Base-by-base conservation (phyloP, 1,140 invertebrate genomes). In the Apis laboriosa region DNA sequence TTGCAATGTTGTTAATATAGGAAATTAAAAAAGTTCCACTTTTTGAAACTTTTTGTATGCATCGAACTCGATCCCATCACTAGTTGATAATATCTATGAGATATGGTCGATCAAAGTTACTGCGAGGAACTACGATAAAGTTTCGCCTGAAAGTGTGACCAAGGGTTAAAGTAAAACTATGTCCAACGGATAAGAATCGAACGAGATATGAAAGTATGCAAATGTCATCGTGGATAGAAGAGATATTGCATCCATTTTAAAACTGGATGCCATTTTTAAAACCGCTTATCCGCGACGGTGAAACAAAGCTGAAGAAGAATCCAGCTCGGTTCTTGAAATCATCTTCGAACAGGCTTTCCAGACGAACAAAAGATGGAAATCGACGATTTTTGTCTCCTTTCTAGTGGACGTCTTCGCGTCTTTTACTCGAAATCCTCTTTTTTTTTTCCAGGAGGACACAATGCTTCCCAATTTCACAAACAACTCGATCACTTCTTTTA, bases 301-400 rank as follows among this genome's bases (percentile, higher is more conserved):
- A 55, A 21, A 51, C 24, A 63, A 24, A 67, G 72, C 53, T 12
- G 34, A 73, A 43, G 49, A 43, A 28, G 24, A 12, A 7, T 43
- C 34, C 17, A 2, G 19, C 19, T 34, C 61, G 66, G 17, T 70
- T 21, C 61, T 75, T 2, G 21, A 53, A 53, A 75, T 66, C 61
- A 63, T 80, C 70, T 73, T 56, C 13, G 51, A 17, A n/a, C 13
- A 51, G 34, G 21, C 34, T 56, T 15, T 28, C 15, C 34, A 0
- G 21, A 19, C 9, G 78, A 75, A 80, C 79, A 80, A 74, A 80
- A 66, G 79, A 34, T 17, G 15, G 24, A 12, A 49, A 80, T 63
- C 24, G 70, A 13, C 60, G 78, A 51, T 66, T 75, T 53, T 8
- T 9, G 21, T 24, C 53, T 17, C 24, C 12, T 15, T 21, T 3